Base-by-base conservation (phyloP, 2,797 vertebrate genomes). In the Fratercula arctica region DNA sequence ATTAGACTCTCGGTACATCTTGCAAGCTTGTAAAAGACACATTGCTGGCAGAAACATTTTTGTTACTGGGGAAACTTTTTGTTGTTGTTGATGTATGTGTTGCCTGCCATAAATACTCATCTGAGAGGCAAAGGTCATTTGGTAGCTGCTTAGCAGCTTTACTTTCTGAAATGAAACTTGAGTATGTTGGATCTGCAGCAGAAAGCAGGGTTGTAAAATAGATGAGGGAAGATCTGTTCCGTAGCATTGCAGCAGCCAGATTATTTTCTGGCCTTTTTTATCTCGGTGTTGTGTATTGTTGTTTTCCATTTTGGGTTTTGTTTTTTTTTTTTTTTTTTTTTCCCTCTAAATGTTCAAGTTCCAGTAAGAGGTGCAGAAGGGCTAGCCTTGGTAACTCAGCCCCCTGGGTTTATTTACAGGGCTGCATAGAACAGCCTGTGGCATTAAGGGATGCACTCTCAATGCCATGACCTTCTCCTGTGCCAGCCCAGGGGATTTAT, bases 21-120 rank as follows among this genome's bases (percentile, higher is more conserved):
- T 96, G 94, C 90, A 96, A 94, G 95, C 95, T 97, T 98, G 96
- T 97, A 98, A 96, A 96, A 96, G 94, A 96, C 94, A 92, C 95
- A 76, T 57, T 91, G 95, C 92, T 93, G 90, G 97, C 97, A 93
- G 94, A 96, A 96, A 96, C 85, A 94, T 91, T 95, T 93, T 92
- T 0, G 82, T 95, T 95, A 84, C 96, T 83, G 76, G 61, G 76
- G 68, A 92, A 95, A 96, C 81, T 97, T 96, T 95, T 96, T 96
- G 91, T 92, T 95, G 89, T 91, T 95, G 87, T 94, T 97, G 95
- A 95, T 95, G 60, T 94, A 92, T 78, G 84, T 94, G 93, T 94
- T 97, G 81, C 90, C 91, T 96, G 92, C 96, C 96, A 96, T 95
- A 96, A 96, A 97, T 89, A 91, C 85, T 93, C 93, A 96, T 90